A percentile compares a stretch with the other conserved stretches of the same genome.
Evolutionary conservation across 2,888 invertebrate genomes (phyloP).

Genomic region (Amblyjoppa fuscipennis): DNA sequence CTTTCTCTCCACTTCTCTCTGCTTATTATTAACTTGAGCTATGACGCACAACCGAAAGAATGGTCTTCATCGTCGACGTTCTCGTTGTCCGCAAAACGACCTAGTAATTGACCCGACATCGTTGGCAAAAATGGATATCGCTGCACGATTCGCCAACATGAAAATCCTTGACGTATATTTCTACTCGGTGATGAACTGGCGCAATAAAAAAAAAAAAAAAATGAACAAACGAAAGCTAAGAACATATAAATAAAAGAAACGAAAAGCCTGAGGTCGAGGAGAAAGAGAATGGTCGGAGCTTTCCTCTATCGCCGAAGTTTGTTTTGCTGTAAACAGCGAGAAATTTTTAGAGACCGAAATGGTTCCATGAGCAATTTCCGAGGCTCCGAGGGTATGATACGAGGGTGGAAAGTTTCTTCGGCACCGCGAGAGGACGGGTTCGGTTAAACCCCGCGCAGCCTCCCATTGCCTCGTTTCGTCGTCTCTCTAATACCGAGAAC

Average conservation of each 20-base stretch:
- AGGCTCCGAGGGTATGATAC: constrained; percentile 11
- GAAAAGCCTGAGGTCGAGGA: not conserved
- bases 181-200: not conserved
- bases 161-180: not conserved
- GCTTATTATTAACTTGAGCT: constrained; percentile 41
- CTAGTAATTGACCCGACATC: not conserved
- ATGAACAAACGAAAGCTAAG: not conserved
- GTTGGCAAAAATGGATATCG: too few species aligned
- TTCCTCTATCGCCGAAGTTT: constrained; percentile 1
- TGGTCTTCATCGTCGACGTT: constrained; percentile 11
- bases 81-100: not conserved
- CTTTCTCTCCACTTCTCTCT: not conserved
- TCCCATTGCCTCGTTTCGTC: constrained; percentile 19
- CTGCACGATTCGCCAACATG: too few species aligned
- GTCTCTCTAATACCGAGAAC: constrained; percentile 50
- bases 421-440: not conserved
- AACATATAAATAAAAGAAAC: not conserved
- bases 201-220: not conserved
- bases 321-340: not conserved
- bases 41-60: constrained; percentile 20
- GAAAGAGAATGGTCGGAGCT: constrained; percentile 3
- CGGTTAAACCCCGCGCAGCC: not conserved
- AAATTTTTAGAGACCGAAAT: constrained; percentile 36
- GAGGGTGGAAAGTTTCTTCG: constrained; percentile 28
- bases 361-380: constrained; percentile 45